Base-by-base conservation (phyloP, 2,797 vertebrate species). In the Megalops cyprinoides region DNA sequence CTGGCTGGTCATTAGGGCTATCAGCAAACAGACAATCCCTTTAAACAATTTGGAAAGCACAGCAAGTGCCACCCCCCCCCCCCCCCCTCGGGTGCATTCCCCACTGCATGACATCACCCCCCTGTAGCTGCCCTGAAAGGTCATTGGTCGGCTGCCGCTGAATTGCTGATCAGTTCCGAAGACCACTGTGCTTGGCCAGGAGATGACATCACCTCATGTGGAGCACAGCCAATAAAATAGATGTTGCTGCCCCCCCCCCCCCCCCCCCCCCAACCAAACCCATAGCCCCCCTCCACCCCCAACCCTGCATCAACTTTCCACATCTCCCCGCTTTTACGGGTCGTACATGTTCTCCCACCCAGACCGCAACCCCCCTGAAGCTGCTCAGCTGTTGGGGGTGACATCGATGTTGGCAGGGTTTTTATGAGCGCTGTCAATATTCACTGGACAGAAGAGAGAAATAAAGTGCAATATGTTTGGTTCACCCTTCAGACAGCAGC, bases 381-480 rank as follows among this genome's bases (percentile, higher is more conserved):
- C n/a, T 37, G 5, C 23, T 49, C 23, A 23, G 20, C 42, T 74
- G 51, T 44, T 9, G 1, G 25, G 31, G 65, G 48, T 46, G 28
- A 55, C 39, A 15, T 56, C 20, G 18, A 74, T 65, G 28, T 74
- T 49, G 42, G 73, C 78, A 14, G 74, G 73, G 28, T 48, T 65
- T 73, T 81, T 28, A 49, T 39, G 18, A 81, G n/a, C 51, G 25
- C n/a, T 34, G 46, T 76, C 55, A 65, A 81, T 67, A 81, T 42
- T 48, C 10, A 81, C 60, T 60, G 28, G 23, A 23, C 46, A 74
- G 44, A 44, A 49, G 56, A 81, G 42, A 76, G 58, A 46, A 58
- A 76, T 51, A 39, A 34, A 28, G 73, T 34, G 56, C 31, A 20
- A 51, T 62, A 60, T 2, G 31, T 8, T n/a, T 49, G 79, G 55